Evolutionary conservation across 2,113 vertebrate genomes (phyloP).

Genomic region (Xenotilapia flavipinnis): DNA sequence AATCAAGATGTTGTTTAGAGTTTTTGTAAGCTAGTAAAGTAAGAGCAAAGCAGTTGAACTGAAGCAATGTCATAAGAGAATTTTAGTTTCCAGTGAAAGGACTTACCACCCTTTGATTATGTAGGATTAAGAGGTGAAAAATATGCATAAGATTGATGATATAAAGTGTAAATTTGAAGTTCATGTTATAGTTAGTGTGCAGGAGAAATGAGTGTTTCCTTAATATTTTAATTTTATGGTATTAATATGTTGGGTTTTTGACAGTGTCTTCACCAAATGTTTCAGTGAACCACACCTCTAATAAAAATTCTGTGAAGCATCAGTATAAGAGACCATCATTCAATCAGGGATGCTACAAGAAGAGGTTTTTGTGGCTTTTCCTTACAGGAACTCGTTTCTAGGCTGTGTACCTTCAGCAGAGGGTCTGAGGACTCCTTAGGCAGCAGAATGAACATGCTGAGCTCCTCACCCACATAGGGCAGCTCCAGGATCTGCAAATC

Average conservation of each 20-base stretch:
- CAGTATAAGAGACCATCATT: background rate
- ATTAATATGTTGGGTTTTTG: background rate
- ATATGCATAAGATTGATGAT: background rate
- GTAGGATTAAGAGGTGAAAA: background rate
- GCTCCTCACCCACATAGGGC: background rate
- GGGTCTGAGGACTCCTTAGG: slow-evolving; percentile 72
- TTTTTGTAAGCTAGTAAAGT: background rate
- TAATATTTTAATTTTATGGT: background rate
- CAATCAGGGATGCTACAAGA: background rate
- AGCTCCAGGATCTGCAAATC: no score
- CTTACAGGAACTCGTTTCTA: background rate
- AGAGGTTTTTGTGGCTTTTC: background rate
- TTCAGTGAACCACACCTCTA: background rate
- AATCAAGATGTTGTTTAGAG: background rate
- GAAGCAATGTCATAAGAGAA: background rate
- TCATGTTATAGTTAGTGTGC: background rate
- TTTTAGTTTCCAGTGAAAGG: background rate
- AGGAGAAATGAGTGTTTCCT: background rate
- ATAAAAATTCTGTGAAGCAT: background rate
- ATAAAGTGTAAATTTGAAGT: background rate
- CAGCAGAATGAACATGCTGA: slow-evolving; percentile 89
- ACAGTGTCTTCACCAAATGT: background rate
- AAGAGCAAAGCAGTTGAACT: background rate
- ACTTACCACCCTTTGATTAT: background rate
- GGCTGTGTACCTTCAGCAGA: slow-evolving; percentile 74